Evolutionary conservation across 2,888 invertebrate species (phyloP).

Genomic region (Blastobasis adustella): DNA sequence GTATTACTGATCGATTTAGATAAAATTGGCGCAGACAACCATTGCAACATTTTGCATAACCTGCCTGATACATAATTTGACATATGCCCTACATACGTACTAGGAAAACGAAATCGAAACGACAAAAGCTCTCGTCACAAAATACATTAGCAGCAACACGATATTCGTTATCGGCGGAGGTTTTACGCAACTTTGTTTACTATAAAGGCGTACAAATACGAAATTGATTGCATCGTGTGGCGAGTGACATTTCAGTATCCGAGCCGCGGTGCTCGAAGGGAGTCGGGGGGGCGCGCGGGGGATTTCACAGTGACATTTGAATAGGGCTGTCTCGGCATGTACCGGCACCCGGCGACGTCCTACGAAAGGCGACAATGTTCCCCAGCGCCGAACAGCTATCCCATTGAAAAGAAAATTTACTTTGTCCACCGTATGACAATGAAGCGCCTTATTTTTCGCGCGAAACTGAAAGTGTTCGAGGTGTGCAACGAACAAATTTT

Average conservation of each 20-base stretch:
- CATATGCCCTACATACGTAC: too few species aligned
- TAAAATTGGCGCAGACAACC: too few species aligned
- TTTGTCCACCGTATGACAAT: slow-evolving; percentile 53
- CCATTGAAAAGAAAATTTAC: slow-evolving; percentile 69
- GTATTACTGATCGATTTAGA: too few species aligned
- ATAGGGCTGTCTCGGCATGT: slow-evolving; percentile 69
- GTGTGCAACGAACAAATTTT: too few species aligned
- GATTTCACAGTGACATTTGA: slow-evolving; percentile 69
- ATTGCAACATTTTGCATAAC: too few species aligned
- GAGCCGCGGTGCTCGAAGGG: slow-evolving; percentile 31
- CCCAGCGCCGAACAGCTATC: slow-evolving; percentile 58
- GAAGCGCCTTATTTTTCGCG: slow-evolving; percentile 46
- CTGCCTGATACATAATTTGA: too few species aligned
- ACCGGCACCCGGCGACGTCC: slow-evolving; percentile 66
- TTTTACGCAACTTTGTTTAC: slow-evolving; percentile 15
- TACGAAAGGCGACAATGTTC: slow-evolving; percentile 71
- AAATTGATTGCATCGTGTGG: slow-evolving; percentile 73
- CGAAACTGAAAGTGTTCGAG: too few species aligned
- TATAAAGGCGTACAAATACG: slow-evolving; percentile 69
- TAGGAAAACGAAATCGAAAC: too few species aligned
- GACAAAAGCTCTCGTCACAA: too few species aligned
- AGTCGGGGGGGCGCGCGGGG: slow-evolving; percentile 29
- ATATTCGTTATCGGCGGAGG: too few species aligned
- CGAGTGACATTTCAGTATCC: slow-evolving; percentile 69
- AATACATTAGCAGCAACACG: too few species aligned